Base-by-base conservation (phyloP, 2,888 invertebrate genomes). In the Spodoptera exigua region DNA sequence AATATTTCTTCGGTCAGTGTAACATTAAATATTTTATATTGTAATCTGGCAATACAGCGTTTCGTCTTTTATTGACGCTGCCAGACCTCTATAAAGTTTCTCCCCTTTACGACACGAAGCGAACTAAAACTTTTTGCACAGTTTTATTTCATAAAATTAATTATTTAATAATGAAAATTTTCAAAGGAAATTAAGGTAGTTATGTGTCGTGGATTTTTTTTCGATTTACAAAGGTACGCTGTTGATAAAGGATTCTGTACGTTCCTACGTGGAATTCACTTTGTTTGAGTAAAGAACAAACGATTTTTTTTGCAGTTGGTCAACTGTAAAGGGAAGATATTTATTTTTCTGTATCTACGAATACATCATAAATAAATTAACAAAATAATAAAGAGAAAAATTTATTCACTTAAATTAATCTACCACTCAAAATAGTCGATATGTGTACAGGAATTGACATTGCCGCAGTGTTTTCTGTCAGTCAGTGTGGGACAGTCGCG, bases 361-460 rank as follows among this genome's bases (percentile, higher is more conserved):
- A n/a, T n/a, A n/a, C n/a, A n/a, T n/a, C n/a, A n/a, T 21, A 43
- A 35, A 46, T 44, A 57, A 48, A 43, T n/a, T n/a, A 61, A 41
- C 12, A 35, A n/a, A 27, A 21, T 53, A 12, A 47, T 2, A 59
- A 64, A 62, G 37, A 45, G 18, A 10, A 44, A 35, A 21, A 58
- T 67, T 52, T 51, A 61, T 41, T 66, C 0, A 21, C 40, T 0
- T 9, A 40, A 12, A 5, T n/a, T 9, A 43, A 45, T 44, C 82
- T 74, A 91, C 91, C 92, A 92, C 58, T 90, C 89, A 74, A 91
- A 91, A 70, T 92, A 92, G 61, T 92, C 90, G n/a, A 91, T 82
- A 59, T 88, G 85, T 14, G 82, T 73, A 70, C 92, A 93, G 41
- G 92, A 90, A 79, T 91, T 92, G 49, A 87, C 78, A 46, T 89